A percentile compares a stretch with the other conserved stretches of the same genome.
Conservation (phyloP, 2,888 invertebrate species). For the Drosophila robusta region DNA sequence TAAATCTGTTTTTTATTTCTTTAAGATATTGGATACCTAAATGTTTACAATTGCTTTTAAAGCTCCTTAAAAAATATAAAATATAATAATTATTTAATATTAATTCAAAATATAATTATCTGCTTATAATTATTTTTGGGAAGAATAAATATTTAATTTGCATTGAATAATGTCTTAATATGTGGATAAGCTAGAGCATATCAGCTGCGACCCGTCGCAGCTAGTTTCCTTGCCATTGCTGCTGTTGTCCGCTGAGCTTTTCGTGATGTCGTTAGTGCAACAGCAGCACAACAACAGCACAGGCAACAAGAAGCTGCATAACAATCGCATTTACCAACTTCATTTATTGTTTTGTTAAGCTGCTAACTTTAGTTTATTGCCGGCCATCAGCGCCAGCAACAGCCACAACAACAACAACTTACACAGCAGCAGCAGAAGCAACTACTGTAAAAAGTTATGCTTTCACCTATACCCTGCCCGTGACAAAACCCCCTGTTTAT, state of each 20-base stretch:
- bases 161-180: no score
- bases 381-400: conserved; percentile 53
- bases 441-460: conserved; percentile 45
- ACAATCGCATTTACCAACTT: conserved; percentile 80
- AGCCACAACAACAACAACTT: conserved; percentile 24
- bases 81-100: neutral
- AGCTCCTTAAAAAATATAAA: neutral
- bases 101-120: no score
- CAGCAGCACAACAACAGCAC: conserved; percentile 8
- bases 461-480: neutral
- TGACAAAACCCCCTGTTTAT: neutral
- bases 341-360: conserved; percentile 81
- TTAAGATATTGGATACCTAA: no score
- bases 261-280: conserved; percentile 34
- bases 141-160: no score
- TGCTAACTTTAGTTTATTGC: conserved; percentile 79
- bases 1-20: no score
- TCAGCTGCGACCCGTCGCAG: conserved; percentile 16
- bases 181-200: conserved; percentile 25
- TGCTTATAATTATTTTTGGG: no score
- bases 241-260: conserved; percentile 40
- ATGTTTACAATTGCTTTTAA: no score
- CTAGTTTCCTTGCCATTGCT: conserved; percentile 3
- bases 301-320: conserved; percentile 42
- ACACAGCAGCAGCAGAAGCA: conserved; percentile 25